Conservation (phyloP, 2,797 vertebrate genomes). For the Amazonetta brasiliensis region DNA sequence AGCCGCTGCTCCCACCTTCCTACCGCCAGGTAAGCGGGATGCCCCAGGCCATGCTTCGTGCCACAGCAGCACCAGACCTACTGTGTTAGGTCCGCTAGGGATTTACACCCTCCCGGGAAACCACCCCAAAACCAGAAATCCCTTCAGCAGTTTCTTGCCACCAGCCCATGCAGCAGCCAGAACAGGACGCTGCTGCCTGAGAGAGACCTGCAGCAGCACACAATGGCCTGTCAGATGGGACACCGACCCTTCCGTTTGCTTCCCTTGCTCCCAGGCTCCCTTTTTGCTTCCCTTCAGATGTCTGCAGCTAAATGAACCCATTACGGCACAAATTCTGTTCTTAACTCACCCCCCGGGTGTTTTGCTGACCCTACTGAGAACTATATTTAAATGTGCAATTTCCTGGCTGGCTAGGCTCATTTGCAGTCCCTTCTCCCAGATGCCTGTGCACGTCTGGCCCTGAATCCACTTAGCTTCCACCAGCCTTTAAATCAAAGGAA, state of each 20-base stretch:
- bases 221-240: not conserved
- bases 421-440: slow-evolving; percentile 16
- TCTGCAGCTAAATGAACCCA: slow-evolving; percentile 48
- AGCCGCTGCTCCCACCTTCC: not conserved
- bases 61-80: not conserved
- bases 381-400: slow-evolving; percentile 67
- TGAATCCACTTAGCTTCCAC: slow-evolving; percentile 55
- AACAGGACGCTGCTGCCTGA: not conserved
- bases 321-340: slow-evolving; percentile 28
- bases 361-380: slow-evolving; percentile 46
- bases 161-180: not conserved
- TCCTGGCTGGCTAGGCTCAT: slow-evolving; percentile 57
- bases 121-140: not conserved
- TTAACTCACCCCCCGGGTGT: slow-evolving; percentile 49
- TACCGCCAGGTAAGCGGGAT: not conserved
- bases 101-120: not conserved
- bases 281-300: not conserved
- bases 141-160: not conserved
- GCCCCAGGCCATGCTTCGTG: not conserved
- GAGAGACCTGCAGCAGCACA: not conserved
- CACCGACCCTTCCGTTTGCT: not conserved
- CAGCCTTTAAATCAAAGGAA: slow-evolving; percentile 49
- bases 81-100: not conserved
- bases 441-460: not conserved
- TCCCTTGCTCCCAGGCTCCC: not conserved